Conservation (phyloP, 1,140 invertebrate genomes). For the Hestina assimilis region DNA sequence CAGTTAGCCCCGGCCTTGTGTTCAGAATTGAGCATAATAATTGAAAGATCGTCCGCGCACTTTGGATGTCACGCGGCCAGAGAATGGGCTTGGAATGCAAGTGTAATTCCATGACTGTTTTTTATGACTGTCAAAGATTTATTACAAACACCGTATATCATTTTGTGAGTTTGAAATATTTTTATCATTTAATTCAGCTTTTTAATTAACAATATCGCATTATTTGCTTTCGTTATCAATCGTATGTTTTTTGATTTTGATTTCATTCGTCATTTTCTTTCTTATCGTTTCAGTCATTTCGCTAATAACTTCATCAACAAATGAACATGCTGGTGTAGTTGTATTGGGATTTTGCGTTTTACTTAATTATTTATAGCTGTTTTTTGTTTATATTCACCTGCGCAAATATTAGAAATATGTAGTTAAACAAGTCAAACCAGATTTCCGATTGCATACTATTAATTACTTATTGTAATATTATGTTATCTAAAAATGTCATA, state of each 20-base stretch:
- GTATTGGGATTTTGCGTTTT: neutral
- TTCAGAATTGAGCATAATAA: conserved; percentile 62
- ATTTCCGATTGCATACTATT: conserved; percentile 10
- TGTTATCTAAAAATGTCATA: too few relatives aligned
- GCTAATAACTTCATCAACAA: neutral
- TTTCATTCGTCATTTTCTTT: neutral
- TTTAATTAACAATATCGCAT: neutral
- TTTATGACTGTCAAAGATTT: conserved; percentile 19
- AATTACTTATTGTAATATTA: too few relatives aligned
- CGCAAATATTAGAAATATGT: conserved; percentile 20
- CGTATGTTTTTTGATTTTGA: conserved; percentile 1
- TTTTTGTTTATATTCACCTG: neutral
- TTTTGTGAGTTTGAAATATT: too few relatives aligned
- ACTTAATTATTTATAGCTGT: neutral
- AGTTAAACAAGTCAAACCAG: conserved; percentile 17
- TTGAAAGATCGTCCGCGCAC: conserved; percentile 61
- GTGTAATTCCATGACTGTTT: conserved; percentile 15
- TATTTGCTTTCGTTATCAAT: neutral
- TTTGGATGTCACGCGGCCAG: conserved; percentile 54
- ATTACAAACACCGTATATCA: neutral
- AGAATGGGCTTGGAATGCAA: conserved; percentile 50
- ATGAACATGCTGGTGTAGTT: neutral
- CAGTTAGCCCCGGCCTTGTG: conserved; percentile 50
- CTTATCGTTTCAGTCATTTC: neutral
- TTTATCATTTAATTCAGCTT: neutral